phyloP scores from a whole-genome alignment of 2,888 invertebrate genomes.

The Eilema griseolum region DNA sequence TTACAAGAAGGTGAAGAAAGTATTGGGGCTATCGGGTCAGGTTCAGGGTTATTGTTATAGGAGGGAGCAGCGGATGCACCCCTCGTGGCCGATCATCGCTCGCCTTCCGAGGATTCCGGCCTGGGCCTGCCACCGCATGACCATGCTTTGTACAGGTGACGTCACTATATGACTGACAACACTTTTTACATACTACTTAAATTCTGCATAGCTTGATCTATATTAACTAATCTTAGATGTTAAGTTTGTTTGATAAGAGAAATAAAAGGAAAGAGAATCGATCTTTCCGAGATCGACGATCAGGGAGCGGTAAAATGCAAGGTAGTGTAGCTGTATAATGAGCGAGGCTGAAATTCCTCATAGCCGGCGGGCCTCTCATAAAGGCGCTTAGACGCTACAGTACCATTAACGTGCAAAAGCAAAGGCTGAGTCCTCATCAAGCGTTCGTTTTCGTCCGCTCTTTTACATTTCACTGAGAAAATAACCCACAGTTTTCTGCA shows the following conservation, averaged over 20 bases:
- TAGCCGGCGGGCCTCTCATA: slow-evolving; percentile 62
- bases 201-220: slow-evolving; percentile 25
- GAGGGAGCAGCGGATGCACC: slow-evolving; percentile 85
- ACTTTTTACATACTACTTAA: slow-evolving; percentile 43
- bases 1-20: slow-evolving; percentile 42
- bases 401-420: slow-evolving; percentile 73
- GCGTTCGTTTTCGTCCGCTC: slow-evolving; percentile 76
- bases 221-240: slow-evolving; percentile 10
- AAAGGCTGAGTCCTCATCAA: slow-evolving; percentile 75
- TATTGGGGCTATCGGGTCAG: slow-evolving; percentile 70
- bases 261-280: slow-evolving; percentile 13
- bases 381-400: slow-evolving; percentile 72
- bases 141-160: slow-evolving; percentile 88
- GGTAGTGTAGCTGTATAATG: slow-evolving; percentile 58
- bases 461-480: slow-evolving; percentile 75
- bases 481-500: slow-evolving; percentile 69
- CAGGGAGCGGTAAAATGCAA: slow-evolving; percentile 32
- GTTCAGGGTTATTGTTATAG: slow-evolving; percentile 87
- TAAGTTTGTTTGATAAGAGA: neutral
- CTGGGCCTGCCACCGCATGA: slow-evolving; percentile 94
- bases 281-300: slow-evolving; percentile 29
- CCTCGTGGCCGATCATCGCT: slow-evolving; percentile 91
- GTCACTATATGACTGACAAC: slow-evolving; percentile 60
- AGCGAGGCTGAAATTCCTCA: slow-evolving; percentile 69
- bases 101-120: slow-evolving; percentile 98